phyloP scores from a whole-genome alignment of 2,888 invertebrate species.

The Nephrotoma appendiculata region DNA sequence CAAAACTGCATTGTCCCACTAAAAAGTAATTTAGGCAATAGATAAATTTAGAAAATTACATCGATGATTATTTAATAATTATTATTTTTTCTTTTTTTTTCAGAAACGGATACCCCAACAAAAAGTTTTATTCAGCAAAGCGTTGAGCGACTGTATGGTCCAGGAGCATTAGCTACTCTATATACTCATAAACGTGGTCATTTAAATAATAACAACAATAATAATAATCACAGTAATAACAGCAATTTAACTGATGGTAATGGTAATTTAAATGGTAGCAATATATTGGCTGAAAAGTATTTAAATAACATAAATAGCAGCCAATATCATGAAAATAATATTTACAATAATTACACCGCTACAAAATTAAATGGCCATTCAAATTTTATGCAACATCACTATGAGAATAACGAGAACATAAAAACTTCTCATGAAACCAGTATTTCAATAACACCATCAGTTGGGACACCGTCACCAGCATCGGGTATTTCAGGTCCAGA shows the following conservation, averaged over 20 bases:
- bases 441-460: neutral
- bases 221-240: neutral
- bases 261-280: slow-evolving; percentile 1
- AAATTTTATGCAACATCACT: neutral
- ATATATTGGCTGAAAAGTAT: slow-evolving; percentile 1
- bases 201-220: neutral
- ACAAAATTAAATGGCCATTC: neutral
- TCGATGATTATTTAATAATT: neutral
- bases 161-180: slow-evolving; percentile 73
- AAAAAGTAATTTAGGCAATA: neutral
- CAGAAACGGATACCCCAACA: slow-evolving; percentile 29
- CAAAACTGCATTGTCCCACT: neutral
- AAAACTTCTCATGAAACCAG: neutral
- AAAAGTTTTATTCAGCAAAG: slow-evolving; percentile 77
- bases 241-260: neutral
- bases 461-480: neutral
- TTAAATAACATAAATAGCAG: neutral
- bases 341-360: neutral
- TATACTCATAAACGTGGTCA: slow-evolving; percentile 36
- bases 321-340: neutral
- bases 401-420: neutral
- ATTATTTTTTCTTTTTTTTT: neutral
- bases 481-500: slow-evolving; percentile 1
- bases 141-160: slow-evolving; percentile 77
- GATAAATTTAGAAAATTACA: neutral